A percentile compares a stretch with the other conserved stretches of the same genome.
phyloP scores from a whole-genome alignment of 2,888 invertebrate genomes.

The Galeruca laticollis region DNA sequence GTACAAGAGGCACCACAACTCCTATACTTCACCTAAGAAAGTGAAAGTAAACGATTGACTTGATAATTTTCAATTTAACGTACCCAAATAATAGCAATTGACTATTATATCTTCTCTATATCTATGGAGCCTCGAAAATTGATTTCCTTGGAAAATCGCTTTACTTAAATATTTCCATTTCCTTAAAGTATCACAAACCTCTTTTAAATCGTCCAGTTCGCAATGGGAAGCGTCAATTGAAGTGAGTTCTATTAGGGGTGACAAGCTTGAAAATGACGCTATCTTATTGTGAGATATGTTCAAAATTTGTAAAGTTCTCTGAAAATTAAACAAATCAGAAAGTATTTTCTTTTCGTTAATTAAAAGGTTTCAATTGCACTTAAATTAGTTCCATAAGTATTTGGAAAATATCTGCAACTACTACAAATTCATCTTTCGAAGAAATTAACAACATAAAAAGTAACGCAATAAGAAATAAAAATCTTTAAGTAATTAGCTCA shows the following conservation, averaged over 20 bases:
- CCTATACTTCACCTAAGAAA: too few species aligned
- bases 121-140: slow-evolving; percentile 73
- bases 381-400: too few species aligned
- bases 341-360: too few species aligned
- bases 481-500: too few species aligned
- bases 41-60: too few species aligned
- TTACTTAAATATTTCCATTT: slow-evolving; percentile 71
- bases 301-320: slow-evolving; percentile 72
- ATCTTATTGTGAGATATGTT: slow-evolving; percentile 77
- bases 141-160: slow-evolving; percentile 73
- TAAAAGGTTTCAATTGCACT: too few species aligned
- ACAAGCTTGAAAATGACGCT: slow-evolving; percentile 69
- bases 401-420: too few species aligned
- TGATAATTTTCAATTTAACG: background rate
- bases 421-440: too few species aligned
- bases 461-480: too few species aligned
- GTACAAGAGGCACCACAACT: too few species aligned
- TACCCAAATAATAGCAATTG: slow-evolving; percentile 73
- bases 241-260: slow-evolving; percentile 69
- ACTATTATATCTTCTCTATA: slow-evolving; percentile 78
- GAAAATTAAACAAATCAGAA: slow-evolving; percentile 55
- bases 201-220: slow-evolving; percentile 69
- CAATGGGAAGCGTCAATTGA: slow-evolving; percentile 73
- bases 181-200: slow-evolving; percentile 70
- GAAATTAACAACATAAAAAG: too few species aligned